phyloP scores from a whole-genome alignment of 1,140 invertebrate genomes.

The Scaptodrosophila lebanonensis region DNA sequence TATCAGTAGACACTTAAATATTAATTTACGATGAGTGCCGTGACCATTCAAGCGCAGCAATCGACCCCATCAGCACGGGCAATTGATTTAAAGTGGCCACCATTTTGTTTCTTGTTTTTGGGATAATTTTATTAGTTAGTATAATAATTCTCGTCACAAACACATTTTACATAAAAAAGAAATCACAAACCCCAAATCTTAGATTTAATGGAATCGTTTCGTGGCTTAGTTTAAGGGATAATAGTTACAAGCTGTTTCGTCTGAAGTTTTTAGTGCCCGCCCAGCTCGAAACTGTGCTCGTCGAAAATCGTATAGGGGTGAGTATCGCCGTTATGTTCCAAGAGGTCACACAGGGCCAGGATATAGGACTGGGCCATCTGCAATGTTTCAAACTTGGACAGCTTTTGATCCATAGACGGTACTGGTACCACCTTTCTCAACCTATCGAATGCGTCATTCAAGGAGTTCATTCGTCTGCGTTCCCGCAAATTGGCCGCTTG shows the following conservation, averaged over 20 bases:
- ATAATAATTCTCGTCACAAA: slow-evolving; percentile 4
- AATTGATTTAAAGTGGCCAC: slow-evolving; percentile 33
- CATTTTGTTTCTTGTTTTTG: neutral
- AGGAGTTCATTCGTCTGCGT: slow-evolving; percentile 87
- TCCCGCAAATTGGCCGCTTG: slow-evolving; percentile 88
- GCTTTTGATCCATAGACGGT: slow-evolving; percentile 87
- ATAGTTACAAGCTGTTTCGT: neutral
- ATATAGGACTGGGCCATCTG: slow-evolving; percentile 94
- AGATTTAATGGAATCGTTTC: slow-evolving; percentile 21
- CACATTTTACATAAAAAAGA: slow-evolving; percentile 11
- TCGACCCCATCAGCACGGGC: neutral
- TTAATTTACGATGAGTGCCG: slow-evolving; percentile 56
- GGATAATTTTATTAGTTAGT: slow-evolving; percentile 12
- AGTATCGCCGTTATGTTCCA: slow-evolving; percentile 62
- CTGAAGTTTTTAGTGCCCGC: slow-evolving; percentile 1
- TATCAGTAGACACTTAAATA: slow-evolving; percentile 49
- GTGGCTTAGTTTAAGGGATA: slow-evolving; percentile 9
- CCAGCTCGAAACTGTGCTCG: slow-evolving; percentile 39
- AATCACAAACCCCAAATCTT: slow-evolving; percentile 57
- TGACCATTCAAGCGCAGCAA: slow-evolving; percentile 30
- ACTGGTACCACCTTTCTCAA: slow-evolving; percentile 87
- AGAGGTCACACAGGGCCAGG: slow-evolving; percentile 83
- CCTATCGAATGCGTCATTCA: slow-evolving; percentile 89
- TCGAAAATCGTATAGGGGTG: slow-evolving; percentile 46
- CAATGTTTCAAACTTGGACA: slow-evolving; percentile 92